Base-by-base conservation (phyloP, 2,797 vertebrate species). In the Lacerta agilis region DNA sequence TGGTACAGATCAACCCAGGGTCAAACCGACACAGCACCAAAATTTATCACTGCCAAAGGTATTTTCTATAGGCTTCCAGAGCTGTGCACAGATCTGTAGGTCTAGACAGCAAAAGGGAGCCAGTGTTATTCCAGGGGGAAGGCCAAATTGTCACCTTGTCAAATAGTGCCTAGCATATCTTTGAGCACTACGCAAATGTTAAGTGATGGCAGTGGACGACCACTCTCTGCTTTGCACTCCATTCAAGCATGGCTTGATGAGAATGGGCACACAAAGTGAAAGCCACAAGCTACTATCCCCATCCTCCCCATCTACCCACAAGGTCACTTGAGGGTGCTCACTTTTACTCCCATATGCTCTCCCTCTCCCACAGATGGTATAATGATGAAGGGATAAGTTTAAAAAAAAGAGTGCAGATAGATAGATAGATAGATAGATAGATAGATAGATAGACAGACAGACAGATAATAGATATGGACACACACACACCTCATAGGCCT, bases 21-120 rank as follows among this genome's bases (percentile, higher is more conserved):
- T 67, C 72, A 91, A 79, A 0, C 1, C 84, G 33, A 38, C 87
- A 79, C 77, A 83, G 67, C 73, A 67, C 49, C 83, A 49, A 75
- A 86, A 15, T 90, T 91, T 82, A 86, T 86, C 83, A 87, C 2
- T 85, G 82, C 45, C 55, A 87, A 76, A 87, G 77, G 29, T 77
- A 33, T 83, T 67, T 73, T 69, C 49, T 45, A 33, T 4, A 27
- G 77, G 15, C 80, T 79, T 49, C 71, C 83, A 80, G 91, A 91
- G 49, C 38, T 67, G 7, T 27, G 86, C 8, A 87, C 83, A 33
- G 20, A 79, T 36, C 72, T 86, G n/a, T 43, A 84, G 36, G 49
- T 83, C 90, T 76, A 86, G 36, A 13, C 43, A 38, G 41, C 66
- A 79, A 80, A 75, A 79, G 79, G 85, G 87, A 86, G 49, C 9